Conservation (phyloP, 2,113 vertebrate genomes). For the Eurystomus gularis region DNA sequence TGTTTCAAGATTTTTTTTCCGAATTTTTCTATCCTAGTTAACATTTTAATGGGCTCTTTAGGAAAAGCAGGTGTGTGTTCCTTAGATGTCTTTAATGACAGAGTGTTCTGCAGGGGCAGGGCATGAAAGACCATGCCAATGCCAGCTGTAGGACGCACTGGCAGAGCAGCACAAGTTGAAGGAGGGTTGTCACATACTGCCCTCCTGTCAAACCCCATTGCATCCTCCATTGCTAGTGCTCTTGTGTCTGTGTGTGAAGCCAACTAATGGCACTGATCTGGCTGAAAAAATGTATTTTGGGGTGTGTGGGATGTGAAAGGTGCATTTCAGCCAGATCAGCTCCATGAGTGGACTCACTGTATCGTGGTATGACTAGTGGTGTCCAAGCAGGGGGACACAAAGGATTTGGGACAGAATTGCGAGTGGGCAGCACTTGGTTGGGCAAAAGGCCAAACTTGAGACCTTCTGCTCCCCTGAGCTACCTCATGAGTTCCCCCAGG, state of each 20-base stretch:
- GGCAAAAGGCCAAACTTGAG: not conserved
- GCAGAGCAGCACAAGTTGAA: not conserved
- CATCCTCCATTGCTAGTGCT: not conserved
- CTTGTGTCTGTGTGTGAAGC: not conserved
- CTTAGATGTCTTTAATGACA: not conserved
- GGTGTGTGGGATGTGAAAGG: fast-evolving
- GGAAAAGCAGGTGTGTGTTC: not conserved
- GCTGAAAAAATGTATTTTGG: not conserved
- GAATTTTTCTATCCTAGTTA: not conserved
- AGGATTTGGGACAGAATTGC: not conserved
- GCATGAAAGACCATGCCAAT: not conserved
- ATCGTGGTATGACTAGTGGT: fast-evolving
- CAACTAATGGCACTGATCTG: not conserved
- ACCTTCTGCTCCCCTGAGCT: not conserved
- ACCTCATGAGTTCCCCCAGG: not conserved
- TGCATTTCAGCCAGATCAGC: not conserved
- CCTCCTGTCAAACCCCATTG: not conserved
- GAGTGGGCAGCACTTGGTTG: not conserved
- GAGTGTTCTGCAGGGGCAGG: not conserved
- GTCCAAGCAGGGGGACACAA: fast-evolving
- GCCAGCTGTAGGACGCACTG: not conserved
- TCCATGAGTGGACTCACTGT: fast-evolving
- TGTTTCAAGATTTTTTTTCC: not conserved
- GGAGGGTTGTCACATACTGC: not conserved
- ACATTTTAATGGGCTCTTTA: not conserved